These are phyloP conservation scores for Rapana venosa DNA, from an alignment of 2,888 invertebrate genomes.

Conservation along the genomic window DNA sequence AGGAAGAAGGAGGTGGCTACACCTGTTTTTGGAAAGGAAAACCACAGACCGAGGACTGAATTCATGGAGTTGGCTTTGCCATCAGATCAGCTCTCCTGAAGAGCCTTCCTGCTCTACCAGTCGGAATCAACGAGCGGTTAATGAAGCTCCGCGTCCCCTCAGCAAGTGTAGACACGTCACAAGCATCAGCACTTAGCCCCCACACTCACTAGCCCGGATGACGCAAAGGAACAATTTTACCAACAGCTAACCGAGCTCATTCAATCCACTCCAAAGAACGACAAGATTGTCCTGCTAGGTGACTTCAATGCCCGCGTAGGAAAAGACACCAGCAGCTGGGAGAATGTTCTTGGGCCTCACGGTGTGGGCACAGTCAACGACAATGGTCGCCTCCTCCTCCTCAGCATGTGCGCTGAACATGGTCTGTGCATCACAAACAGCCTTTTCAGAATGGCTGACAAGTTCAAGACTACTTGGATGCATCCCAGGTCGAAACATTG, in stretches of 20 bases:
- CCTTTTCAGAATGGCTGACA: background rate
- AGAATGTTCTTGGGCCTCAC: background rate
- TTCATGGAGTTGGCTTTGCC: slow-evolving; percentile 21
- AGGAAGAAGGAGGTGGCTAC: background rate
- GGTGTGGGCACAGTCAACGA: slow-evolving; percentile 24
- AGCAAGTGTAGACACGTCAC: background rate
- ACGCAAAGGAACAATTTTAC: slow-evolving; percentile 2
- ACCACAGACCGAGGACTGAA: background rate
- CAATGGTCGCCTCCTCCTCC: slow-evolving; percentile 23
- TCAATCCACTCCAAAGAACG: background rate
- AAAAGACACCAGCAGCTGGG: background rate
- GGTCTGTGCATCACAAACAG: background rate
- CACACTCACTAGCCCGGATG: slow-evolving; percentile 34
- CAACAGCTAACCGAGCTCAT: background rate
- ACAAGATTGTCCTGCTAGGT: slow-evolving; percentile 29
- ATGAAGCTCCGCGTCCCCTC: slow-evolving; percentile 26
- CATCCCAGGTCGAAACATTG: slow-evolving; percentile 26
- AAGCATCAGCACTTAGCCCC: slow-evolving; percentile 12
- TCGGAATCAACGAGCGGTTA: slow-evolving; percentile 5
- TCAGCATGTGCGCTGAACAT: background rate
- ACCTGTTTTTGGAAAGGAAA: slow-evolving; percentile 30
- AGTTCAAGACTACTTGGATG: slow-evolving; percentile 9
- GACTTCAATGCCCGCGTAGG: slow-evolving; percentile 27
- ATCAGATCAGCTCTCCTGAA: slow-evolving; percentile 12
- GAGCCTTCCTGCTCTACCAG: background rate